Base-by-base conservation (phyloP, 2,888 invertebrate genomes). In the Pachycephus smyrnensis region DNA sequence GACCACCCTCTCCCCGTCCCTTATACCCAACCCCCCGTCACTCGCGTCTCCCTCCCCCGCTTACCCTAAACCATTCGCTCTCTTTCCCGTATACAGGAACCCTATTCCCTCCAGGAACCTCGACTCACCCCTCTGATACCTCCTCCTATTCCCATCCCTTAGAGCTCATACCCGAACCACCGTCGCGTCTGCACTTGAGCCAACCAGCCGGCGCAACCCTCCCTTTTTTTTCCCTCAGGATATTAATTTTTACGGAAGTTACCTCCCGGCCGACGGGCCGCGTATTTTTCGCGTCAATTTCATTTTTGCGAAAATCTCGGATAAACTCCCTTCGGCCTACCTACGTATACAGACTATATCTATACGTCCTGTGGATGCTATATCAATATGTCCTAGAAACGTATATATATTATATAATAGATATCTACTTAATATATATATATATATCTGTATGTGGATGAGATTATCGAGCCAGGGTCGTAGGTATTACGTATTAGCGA, bases 181-280 rank as follows among this genome's bases (percentile, higher is more conserved):
- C 81, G 80, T 84, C 82, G 79, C 82, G 80, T 78, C 82, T 80
- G 80, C 84, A 81, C 82, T 84, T 84, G 84, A 84, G 84, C 77
- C 81, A 83, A 82, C 84, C 82, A 82, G 82, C 82, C 81, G 82
- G 81, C 77, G 82, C 80, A 80, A 73, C 75, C 75, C 74, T 71
- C 71, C 79, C 73, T 69, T 71, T 78, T 76, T 80, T 80, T 71
- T 84, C 84, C 85, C 85, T 83, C 84, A 86, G 86, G 89, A 90
- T 90, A 90, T 90, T 90, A 89, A 90, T 89, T 89, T 89, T 89
- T 89, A 88, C 88, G 87, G 86, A 89, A 89, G 88, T 86, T 86
- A 80, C 84, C 83, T 83, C 81, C 80, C 80, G 31, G 12, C 78
- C 77, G 74, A 69, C 74, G 77, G 31, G 73, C 69, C 33, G 74